A percentile compares a stretch with the other conserved stretches of the same genome.
Conservation (phyloP, 1,140 invertebrate species). For the Schmidtea mediterranea region DNA sequence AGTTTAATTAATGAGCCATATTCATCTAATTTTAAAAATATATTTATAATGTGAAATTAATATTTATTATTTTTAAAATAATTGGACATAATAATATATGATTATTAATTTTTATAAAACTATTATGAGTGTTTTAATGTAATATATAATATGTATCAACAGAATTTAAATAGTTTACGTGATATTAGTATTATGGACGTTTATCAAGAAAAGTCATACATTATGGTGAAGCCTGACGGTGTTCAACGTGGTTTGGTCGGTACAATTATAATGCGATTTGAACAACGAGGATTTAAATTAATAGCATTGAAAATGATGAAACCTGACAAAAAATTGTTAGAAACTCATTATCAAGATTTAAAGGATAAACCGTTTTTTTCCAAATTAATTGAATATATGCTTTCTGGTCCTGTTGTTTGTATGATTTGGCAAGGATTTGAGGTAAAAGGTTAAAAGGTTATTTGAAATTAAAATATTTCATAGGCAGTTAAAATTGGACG, state of each 20-base stretch:
- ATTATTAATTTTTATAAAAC: too few relatives aligned
- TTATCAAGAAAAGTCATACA: conserved; percentile 60
- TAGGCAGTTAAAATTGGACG: conserved; percentile 78
- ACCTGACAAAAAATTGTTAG: conserved; percentile 13
- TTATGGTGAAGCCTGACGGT: conserved; percentile 93
- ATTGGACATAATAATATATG: too few relatives aligned
- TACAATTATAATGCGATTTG: conserved; percentile 78
- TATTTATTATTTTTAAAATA: too few relatives aligned
- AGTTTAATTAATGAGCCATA: too few relatives aligned
- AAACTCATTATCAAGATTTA: conserved; percentile 49
- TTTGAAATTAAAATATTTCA: too few relatives aligned
- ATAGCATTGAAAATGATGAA: conserved; percentile 74
- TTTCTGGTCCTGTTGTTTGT: conserved; percentile 75
- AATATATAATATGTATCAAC: too few relatives aligned
- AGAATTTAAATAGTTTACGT: too few relatives aligned
- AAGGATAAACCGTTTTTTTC: conserved; percentile 61
- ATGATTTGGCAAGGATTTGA: conserved; percentile 81
- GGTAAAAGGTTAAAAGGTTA: too few relatives aligned
- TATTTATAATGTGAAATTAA: too few relatives aligned
- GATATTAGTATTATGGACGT: too few relatives aligned
- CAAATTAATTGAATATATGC: conserved; percentile 80
- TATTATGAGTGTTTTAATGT: too few relatives aligned
- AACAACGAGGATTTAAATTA: conserved; percentile 84
- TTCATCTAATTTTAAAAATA: too few relatives aligned
- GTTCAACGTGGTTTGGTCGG: conserved; percentile 81